phyloP scores from a whole-genome alignment of 2,113 vertebrate species.

The Origma solitaria region DNA sequence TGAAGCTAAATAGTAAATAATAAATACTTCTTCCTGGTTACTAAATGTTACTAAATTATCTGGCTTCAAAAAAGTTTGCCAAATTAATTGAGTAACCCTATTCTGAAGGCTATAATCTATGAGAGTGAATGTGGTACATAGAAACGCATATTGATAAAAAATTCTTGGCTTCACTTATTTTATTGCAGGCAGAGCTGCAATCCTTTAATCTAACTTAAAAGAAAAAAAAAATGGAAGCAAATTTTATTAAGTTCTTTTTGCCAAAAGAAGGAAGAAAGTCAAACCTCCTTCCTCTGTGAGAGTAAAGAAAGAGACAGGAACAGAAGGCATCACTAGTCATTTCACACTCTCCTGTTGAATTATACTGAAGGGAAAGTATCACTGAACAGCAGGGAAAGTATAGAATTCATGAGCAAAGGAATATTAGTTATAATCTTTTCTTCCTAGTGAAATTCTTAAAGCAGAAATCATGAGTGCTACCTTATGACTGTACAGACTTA shows the following conservation, averaged over 20 bases:
- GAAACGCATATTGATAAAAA: neutral
- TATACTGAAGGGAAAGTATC: neutral
- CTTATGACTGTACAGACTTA: neutral
- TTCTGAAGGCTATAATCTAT: neutral
- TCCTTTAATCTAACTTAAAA: neutral
- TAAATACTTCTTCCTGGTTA: neutral
- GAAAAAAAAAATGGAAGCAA: accelerated
- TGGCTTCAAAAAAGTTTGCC: neutral
- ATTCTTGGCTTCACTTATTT: neutral
- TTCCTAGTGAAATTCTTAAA: neutral
- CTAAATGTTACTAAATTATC: neutral
- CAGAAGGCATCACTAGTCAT: neutral
- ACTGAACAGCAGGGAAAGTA: neutral
- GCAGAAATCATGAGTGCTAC: neutral
- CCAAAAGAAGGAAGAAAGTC: neutral
- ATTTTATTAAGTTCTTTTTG: neutral
- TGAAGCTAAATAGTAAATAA: neutral
- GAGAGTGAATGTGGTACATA: neutral
- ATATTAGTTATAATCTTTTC: neutral
- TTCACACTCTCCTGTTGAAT: neutral
- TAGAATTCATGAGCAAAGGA: neutral
- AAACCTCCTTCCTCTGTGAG: neutral
- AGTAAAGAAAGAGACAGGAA: neutral
- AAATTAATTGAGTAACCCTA: neutral
- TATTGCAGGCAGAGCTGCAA: neutral